Evolutionary conservation across 2,797 vertebrate genomes (phyloP).

Genomic region (Anguilla pacifica): DNA sequence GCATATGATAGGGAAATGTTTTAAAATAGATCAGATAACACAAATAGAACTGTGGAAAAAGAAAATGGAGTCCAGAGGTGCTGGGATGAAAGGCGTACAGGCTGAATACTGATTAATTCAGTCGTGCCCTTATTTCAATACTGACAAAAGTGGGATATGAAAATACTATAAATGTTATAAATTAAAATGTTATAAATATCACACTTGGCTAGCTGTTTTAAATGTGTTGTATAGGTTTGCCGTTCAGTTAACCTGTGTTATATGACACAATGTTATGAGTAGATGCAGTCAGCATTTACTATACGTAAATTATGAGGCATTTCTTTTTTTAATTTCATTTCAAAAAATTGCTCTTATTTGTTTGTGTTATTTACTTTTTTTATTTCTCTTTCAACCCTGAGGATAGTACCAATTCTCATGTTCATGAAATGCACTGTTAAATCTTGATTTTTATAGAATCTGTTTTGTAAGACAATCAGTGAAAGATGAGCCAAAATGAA

Average conservation of each 20-base stretch:
- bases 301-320: neutral
- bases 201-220: neutral
- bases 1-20: slow-evolving; percentile 25
- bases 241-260: no score
- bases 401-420: neutral
- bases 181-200: neutral
- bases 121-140: neutral
- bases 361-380: neutral
- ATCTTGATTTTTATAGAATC: neutral
- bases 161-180: neutral
- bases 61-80: neutral
- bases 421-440: neutral
- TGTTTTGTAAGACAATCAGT: no score
- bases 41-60: slow-evolving; percentile 23
- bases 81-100: slow-evolving; percentile 24
- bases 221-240: neutral
- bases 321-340: neutral
- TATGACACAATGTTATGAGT: no score
- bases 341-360: neutral
- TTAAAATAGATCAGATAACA: slow-evolving; percentile 22
- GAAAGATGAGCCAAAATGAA: no score
- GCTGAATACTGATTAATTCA: slow-evolving; percentile 28
- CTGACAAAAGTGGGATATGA: neutral
- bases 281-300: no score
- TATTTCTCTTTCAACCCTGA: neutral